phyloP scores from a whole-genome alignment of 2,113 vertebrate species.

The Sterrhoptilus dennistouni region DNA sequence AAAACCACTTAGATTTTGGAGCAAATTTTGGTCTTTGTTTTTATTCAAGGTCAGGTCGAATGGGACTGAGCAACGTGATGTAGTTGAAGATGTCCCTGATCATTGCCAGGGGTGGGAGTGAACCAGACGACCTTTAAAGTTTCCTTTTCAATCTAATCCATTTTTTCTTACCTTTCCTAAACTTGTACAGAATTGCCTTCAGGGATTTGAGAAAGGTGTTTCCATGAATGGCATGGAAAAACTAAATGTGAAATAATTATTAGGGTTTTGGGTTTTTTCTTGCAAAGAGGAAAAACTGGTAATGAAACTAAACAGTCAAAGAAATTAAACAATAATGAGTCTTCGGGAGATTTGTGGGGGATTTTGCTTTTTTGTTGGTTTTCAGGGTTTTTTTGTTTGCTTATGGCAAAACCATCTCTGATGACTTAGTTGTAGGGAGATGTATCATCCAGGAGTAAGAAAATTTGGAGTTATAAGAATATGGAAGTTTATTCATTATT shows the following conservation, averaged over 20 bases:
- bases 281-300: not conserved
- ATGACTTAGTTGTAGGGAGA: not conserved
- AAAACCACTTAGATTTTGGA: not conserved
- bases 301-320: not conserved
- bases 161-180: not conserved
- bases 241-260: not conserved
- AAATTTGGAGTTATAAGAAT: not conserved
- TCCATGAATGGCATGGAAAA: not conserved
- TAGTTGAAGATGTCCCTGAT: not conserved
- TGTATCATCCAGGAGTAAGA: not conserved
- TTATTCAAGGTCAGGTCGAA: not conserved
- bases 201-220: not conserved
- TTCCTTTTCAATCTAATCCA: not conserved
- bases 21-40: not conserved
- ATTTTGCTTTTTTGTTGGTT: not conserved
- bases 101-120: not conserved
- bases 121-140: not conserved
- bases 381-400: not conserved
- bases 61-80: not conserved
- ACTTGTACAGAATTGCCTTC: not conserved
- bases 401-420: not conserved
- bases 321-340: not conserved
- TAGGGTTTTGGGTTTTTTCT: fast-evolving
- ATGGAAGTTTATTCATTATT: not conserved
- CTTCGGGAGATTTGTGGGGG: fast-evolving